Percentiles rank a stretch among this genome's conserved stretches.
Conservation (phyloP, 2,113 vertebrate species). For the Halichoeres trimaculatus region DNA sequence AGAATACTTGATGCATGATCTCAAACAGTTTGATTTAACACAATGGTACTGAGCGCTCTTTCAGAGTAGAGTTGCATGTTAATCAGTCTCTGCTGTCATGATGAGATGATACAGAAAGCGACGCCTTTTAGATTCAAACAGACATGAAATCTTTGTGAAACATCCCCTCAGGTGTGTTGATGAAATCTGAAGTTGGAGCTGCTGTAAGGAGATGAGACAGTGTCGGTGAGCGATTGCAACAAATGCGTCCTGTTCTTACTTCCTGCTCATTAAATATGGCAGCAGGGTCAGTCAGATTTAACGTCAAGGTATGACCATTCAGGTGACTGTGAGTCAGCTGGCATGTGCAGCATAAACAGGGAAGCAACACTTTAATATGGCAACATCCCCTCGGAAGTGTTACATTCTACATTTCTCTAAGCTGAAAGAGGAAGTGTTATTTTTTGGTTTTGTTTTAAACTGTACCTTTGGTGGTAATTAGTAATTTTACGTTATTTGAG, state of each 20-base stretch:
- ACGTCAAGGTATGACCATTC: no score
- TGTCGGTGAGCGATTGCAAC: not conserved
- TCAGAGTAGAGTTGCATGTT: constrained; percentile 23
- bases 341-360: no score
- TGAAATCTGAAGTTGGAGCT: not conserved
- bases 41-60: constrained; percentile 16
- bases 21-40: constrained; percentile 51
- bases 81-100: constrained; percentile 11
- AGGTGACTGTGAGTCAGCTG: no score
- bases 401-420: no score
- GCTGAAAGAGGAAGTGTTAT: no score
- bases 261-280: not conserved
- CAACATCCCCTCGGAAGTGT: no score
- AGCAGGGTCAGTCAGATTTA: not conserved
- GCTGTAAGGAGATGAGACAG: not conserved
- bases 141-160: constrained; percentile 6
- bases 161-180: not conserved
- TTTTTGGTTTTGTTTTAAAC: no score
- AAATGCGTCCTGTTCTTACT: not conserved
- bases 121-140: not conserved
- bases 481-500: no score
- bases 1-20: constrained; percentile 58
- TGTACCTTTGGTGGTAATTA: no score
- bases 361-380: no score
- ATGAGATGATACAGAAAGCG: not conserved